Evolutionary conservation across 2,113 vertebrate genomes (phyloP), one percentile per base, ranked within the genome.

Genomic region (Microcebus griseorufus): DNA sequence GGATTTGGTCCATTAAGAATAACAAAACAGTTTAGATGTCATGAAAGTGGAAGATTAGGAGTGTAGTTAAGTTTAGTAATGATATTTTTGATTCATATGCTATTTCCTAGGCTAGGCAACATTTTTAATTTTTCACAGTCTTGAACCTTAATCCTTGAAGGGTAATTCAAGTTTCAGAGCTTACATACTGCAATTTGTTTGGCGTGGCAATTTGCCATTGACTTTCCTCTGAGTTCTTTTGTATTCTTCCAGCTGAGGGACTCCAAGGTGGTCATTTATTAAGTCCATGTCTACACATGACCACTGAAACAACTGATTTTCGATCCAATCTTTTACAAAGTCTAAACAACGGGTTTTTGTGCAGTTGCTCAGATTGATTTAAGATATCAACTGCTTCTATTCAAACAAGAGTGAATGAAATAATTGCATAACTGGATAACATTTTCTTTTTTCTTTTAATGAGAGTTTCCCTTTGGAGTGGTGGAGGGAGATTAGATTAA

Each of bases 1-100:
- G 92, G 76, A 98, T 97, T 97, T 97, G 97, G 96, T 48, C 96
- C 81, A 97, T 95, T 98, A 96, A 97, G 92, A 97, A 97, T 91
- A 97, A 92, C 84, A 85, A 93, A 97, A 95, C 88, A 93, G 81
- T 95, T 92, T 97, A 93, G 90, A 95, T 90, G 95, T 96, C 96
- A 80, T 53, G 72, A 96, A 94, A 97, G 93, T 94, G 42, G 95
- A 79, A 97, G 97, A 94, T 97, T 94, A 97, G 92, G 60, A 65
- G 25, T 12, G 9, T 27, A 95, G 80, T 85, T 97, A 78, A 97
- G 65, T 80, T 96, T 95, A 83, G 42, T 94, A 92, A 90, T 85
- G 94, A 92, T 97, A 95, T 90, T 97, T 96, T 95, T 96, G 39
- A 97, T 98, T 97, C 94, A 96, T 96, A 79, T 6, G 37, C 94